Percentiles rank a stretch among this genome's conserved stretches.
Conservation (phyloP, 2,888 invertebrate genomes). For the Alloscopus bannaensis region DNA sequence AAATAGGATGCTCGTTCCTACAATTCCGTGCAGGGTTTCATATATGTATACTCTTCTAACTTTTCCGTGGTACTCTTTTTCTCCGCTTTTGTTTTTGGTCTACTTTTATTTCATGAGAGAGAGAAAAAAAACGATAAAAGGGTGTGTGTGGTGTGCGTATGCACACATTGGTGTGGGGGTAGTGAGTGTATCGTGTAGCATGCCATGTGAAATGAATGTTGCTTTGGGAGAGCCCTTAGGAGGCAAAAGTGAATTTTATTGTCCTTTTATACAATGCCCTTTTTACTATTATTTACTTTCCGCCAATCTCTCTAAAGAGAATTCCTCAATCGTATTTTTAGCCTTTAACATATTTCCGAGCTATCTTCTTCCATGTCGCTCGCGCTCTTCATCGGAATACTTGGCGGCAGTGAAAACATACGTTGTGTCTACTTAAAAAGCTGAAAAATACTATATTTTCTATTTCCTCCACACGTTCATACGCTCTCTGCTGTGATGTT, state of each 20-base stretch:
- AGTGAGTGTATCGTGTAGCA: too few relatives aligned
- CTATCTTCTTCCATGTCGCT: too few relatives aligned
- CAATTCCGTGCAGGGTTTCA: slow-evolving; percentile 6
- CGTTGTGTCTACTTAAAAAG: background rate
- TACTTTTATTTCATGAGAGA: slow-evolving; percentile 8
- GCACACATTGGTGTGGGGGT: too few relatives aligned
- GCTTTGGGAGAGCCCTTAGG: slow-evolving; percentile 57
- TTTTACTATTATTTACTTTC: slow-evolving; percentile 43
- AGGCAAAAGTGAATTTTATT: slow-evolving; percentile 58
- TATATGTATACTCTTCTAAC: slow-evolving; percentile 6
- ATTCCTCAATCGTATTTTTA: slow-evolving; percentile 30
- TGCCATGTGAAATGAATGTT: slow-evolving; percentile 32
- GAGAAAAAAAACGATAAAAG: too few relatives aligned
- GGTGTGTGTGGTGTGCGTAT: too few relatives aligned
- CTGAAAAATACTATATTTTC: slow-evolving; percentile 1
- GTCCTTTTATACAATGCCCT: slow-evolving; percentile 34
- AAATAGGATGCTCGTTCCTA: slow-evolving; percentile 4
- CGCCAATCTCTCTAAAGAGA: slow-evolving; percentile 47
- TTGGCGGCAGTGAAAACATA: too few relatives aligned
- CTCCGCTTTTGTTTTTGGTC: slow-evolving; percentile 24
- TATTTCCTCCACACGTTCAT: background rate
- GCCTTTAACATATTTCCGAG: too few relatives aligned
- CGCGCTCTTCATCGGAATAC: too few relatives aligned
- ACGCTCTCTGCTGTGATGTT: slow-evolving; percentile 24
- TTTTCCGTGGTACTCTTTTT: slow-evolving; percentile 40